Evolutionary conservation across 2,888 invertebrate genomes (phyloP), one percentile per base, ranked within the genome.

Genomic region (Meteorus cinctellus): DNA sequence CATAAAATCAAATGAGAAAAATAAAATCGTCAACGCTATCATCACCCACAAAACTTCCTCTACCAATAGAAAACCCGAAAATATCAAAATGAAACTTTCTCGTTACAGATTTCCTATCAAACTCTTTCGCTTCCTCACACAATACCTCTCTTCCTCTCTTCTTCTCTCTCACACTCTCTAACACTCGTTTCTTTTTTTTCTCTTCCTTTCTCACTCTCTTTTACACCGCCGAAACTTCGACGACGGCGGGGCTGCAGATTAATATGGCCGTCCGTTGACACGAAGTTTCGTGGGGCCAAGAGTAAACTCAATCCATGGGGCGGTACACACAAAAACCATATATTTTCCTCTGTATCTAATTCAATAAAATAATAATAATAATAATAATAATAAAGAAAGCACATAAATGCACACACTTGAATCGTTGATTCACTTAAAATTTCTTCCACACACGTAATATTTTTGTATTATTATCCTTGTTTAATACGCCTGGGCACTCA

Each of bases 181-280:
- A 41, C 63, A 59, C 65, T 72, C 69, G 5, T 24, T 24, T 24
- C 24, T 24, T 60, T n/a, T 29, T 29, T 65, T 65, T 16, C 34
- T 65, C 10, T 65, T 16, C 16, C n/a, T 6, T 19, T 6, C 55
- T 8, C 41, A 41, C 19, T 55, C n/a, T 48, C 63, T 66, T 48
- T 72, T 63, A 29, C 72, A 63, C 63, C 72, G 62, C 72, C 41
- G 66, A 72, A 76, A 67, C 78, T 78, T 75, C 69, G 71, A 76
- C 77, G 79, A 75, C 81, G 78, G 80, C 79, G 80, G 82, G 78
- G 80, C 80, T 77, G 80, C 80, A 79, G 81, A 81, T 83, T 83
- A 83, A 83, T 81, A 84, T 84, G 84, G 83, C 84, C 81, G 85
- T 83, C 82, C 82, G 80, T 81, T 79, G 80, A 79, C 80, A 79